Evolutionary conservation across 37 sponge, comb jelly and placozoan species (phyloP), one percentile per base, ranked within the genome.

Genomic region (Mnemiopsis leidyi): DNA sequence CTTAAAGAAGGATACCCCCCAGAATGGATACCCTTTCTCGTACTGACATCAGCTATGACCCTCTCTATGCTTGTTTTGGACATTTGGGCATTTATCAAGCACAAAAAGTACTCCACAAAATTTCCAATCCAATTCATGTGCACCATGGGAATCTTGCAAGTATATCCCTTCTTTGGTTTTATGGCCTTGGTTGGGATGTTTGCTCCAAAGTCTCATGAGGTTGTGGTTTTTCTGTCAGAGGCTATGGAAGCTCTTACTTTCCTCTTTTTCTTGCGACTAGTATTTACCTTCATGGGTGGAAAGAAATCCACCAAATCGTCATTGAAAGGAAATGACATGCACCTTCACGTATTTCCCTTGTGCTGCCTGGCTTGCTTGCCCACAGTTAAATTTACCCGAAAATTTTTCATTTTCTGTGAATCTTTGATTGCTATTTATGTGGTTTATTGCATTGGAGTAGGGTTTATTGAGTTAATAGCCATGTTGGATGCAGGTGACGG

Each of bases 331-430:
- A 61, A 36, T 26, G 1, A 20, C 24, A 16, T 85, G 38, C 90
- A 85, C 23, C 39, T 85, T 26, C 38, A 85, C 61, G 9, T 40
- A 1, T 61, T 61, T 3, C 90, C 90, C 1, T 2, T 38, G 24
- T 85, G 90, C 30, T 85, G 90, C 25, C 29, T 85, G 9, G 48
- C 39, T 20, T 85, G 90, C 48, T 18, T 85, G 0, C 90, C 90
- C n/a, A 13, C 23, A 0, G 61, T 85, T 29, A 40, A 38, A 18
- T 40, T 85, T 61, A 40, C 90, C 24, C 40, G 61, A 1, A 40
- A 40, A 3, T 85, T 85, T 61, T 85, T 85, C 90, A 38, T 85
- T 26, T 85, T 85, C 61, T 85, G 90, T 37, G 90, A 85, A 37
- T 23, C 25, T 39, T 61, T 85, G 38, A 39, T 85, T 26, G 90